Conservation (phyloP, 2,113 vertebrate genomes). For the Xiphophorus couchianus region DNA sequence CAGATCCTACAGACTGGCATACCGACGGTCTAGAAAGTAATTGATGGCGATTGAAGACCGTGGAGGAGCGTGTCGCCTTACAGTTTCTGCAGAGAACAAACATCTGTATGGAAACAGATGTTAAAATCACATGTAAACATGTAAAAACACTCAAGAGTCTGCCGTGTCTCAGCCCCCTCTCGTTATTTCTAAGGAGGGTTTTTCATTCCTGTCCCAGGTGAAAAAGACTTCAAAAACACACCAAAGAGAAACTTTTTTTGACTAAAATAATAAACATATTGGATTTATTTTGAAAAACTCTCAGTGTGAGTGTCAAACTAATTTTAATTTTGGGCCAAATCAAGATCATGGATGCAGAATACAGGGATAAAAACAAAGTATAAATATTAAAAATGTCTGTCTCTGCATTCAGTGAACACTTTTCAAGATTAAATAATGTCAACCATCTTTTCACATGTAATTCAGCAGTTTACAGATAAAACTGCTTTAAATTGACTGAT, state of each 20-base stretch:
- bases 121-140: constrained; percentile 15
- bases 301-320: too few relatives aligned
- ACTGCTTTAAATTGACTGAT: too few relatives aligned
- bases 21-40: constrained; percentile 60
- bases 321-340: too few relatives aligned
- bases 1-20: constrained; percentile 45
- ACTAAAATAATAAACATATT: too few relatives aligned
- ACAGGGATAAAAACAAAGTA: too few relatives aligned
- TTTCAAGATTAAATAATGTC: too few relatives aligned
- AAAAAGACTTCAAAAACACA: background rate
- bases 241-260: background rate
- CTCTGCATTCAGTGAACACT: too few relatives aligned
- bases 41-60: constrained; percentile 52
- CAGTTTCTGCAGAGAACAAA: constrained; percentile 31
- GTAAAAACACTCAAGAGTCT: constrained; percentile 6
- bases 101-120: constrained; percentile 45
- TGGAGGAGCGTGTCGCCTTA: constrained; percentile 37
- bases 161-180: background rate
- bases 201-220: background rate
- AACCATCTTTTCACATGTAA: too few relatives aligned
- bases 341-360: too few relatives aligned
- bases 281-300: too few relatives aligned
- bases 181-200: background rate
- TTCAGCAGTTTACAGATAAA: too few relatives aligned
- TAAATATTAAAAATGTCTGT: too few relatives aligned